phyloP scores from a whole-genome alignment of 2,797 vertebrate species.

The Rousettus madagascariensis region DNA sequence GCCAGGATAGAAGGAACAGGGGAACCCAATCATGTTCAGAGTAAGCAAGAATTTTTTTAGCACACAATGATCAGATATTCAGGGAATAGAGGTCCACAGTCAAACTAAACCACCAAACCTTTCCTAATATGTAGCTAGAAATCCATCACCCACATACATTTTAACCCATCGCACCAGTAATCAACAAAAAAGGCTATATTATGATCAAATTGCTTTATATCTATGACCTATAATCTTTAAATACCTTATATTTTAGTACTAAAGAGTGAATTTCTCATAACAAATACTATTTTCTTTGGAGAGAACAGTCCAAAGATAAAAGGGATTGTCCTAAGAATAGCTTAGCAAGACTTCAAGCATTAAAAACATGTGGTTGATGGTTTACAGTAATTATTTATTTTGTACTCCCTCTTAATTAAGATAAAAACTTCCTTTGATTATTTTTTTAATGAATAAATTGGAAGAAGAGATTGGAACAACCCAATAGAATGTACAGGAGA shows the following conservation, averaged over 20 bases:
- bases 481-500: background rate
- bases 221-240: background rate
- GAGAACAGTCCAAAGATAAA: background rate
- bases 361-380: background rate
- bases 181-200: background rate
- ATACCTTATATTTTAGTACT: background rate
- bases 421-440: background rate
- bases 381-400: conserved; percentile 7
- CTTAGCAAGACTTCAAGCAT: background rate
- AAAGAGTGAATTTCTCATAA: background rate
- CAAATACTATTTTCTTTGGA: background rate
- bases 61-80: background rate
- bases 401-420: background rate
- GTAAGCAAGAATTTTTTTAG: background rate
- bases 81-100: background rate
- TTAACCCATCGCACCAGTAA: background rate
- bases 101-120: background rate
- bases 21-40: background rate
- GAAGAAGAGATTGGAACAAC: background rate
- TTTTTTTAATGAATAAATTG: conserved; percentile 31
- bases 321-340: background rate
- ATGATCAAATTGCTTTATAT: background rate
- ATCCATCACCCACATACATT: background rate
- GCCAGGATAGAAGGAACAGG: background rate
- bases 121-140: background rate